phyloP scores from a whole-genome alignment of 2,113 vertebrate genomes.

The Brachyhypopomus gauderio region DNA sequence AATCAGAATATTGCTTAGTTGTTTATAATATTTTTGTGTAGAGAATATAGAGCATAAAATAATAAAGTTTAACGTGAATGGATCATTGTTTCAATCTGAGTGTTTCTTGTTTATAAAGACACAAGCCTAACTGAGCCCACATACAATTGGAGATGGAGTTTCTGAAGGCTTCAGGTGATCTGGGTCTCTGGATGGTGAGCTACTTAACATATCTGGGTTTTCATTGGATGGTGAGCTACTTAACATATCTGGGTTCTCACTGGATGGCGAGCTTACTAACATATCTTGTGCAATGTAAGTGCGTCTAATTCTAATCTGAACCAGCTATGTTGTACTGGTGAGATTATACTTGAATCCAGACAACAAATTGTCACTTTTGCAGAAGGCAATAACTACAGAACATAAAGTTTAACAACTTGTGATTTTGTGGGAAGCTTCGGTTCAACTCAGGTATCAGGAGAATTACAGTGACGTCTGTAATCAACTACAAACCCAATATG shows the following conservation, averaged over 20 bases:
- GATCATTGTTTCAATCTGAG: background rate
- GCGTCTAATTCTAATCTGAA: background rate
- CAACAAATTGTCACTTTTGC: background rate
- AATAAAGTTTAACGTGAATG: conserved; percentile 50
- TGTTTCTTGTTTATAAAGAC: background rate
- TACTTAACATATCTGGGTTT: background rate
- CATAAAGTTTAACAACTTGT: background rate
- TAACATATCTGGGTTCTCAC: too few relatives aligned
- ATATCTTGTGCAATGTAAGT: background rate
- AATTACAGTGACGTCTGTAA: background rate
- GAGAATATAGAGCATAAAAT: conserved; percentile 50
- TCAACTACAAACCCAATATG: too few relatives aligned
- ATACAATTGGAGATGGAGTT: too few relatives aligned
- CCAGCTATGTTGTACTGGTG: background rate
- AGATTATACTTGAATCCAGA: background rate
- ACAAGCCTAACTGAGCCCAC: background rate
- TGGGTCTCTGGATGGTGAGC: background rate
- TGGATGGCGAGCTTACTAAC: background rate
- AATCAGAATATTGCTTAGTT: conserved; percentile 61
- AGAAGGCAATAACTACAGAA: background rate
- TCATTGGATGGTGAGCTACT: background rate
- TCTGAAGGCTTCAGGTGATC: too few relatives aligned
- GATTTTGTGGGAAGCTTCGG: background rate
- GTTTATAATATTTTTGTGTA: conserved; percentile 75
- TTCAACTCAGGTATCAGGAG: background rate